Percentiles rank a stretch among this genome's conserved stretches.
phyloP scores from a whole-genome alignment of 2,888 invertebrate species.

The Cheilosia impressa region DNA sequence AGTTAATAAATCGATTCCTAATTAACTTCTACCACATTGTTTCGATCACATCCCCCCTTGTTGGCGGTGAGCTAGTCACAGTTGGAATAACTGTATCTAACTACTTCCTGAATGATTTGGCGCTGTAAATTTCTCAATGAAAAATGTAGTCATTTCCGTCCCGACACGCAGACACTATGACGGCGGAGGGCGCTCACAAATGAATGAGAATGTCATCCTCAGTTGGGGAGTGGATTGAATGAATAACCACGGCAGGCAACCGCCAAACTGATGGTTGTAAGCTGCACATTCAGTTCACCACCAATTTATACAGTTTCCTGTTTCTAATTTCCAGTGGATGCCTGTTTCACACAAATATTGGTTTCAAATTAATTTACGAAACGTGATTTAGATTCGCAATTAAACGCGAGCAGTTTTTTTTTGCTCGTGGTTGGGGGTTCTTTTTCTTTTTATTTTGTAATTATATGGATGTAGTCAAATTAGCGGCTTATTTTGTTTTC shows the following conservation, averaged over 20 bases:
- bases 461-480: not conserved
- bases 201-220: slow-evolving; percentile 9
- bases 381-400: slow-evolving; percentile 40
- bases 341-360: slow-evolving; percentile 30
- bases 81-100: slow-evolving; percentile 5
- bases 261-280: slow-evolving; percentile 26
- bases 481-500: not conserved
- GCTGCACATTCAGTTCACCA: slow-evolving; percentile 23
- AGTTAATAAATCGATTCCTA: slow-evolving; percentile 20
- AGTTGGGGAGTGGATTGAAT: not conserved
- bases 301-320: slow-evolving; percentile 40
- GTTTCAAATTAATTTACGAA: slow-evolving; percentile 51
- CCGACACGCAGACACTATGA: not conserved
- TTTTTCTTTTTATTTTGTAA: not conserved
- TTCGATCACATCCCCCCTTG: not conserved
- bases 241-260: slow-evolving; percentile 27
- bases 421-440: not conserved
- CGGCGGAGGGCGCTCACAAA: not conserved
- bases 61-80: not conserved
- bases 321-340: slow-evolving; percentile 24
- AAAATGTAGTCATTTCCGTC: slow-evolving; percentile 38
- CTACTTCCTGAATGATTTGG: slow-evolving; percentile 28
- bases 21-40: slow-evolving; percentile 41
- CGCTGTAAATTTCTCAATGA: slow-evolving; percentile 12
- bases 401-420: not conserved